Percentiles rank a stretch among this genome's conserved stretches.
These are phyloP conservation scores for Centroberyx gerrardi DNA, from an alignment of 2,797 vertebrate species.

Conservation along the genomic window DNA sequence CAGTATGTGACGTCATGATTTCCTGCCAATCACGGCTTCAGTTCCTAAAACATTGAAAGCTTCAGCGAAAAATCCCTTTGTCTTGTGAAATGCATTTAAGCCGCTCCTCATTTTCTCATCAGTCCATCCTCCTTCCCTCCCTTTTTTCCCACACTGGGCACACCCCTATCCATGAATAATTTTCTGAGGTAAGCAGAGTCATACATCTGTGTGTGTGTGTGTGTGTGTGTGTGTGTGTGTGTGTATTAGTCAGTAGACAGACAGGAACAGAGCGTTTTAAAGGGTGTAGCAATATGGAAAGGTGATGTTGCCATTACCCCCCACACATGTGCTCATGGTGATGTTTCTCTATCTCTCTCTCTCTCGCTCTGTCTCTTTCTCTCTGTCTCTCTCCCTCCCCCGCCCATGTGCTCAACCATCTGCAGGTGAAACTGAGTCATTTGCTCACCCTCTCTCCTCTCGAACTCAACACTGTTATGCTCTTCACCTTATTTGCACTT, in stretches of 20 bases:
- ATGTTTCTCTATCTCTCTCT: slow-evolving; percentile 19
- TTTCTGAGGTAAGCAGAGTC: slow-evolving; percentile 10
- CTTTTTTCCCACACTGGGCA: slow-evolving; percentile 57
- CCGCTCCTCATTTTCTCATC: slow-evolving; percentile 72
- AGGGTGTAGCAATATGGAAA: slow-evolving; percentile 25
- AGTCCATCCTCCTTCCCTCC: slow-evolving; percentile 43
- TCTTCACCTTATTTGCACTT: slow-evolving; percentile 22
- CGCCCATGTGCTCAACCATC: slow-evolving; percentile 24
- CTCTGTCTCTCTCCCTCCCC: not conserved
- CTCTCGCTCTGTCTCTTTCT: not conserved
- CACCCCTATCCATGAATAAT: slow-evolving; percentile 30
- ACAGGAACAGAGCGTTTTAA: slow-evolving; percentile 4
- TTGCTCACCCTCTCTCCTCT: not conserved
- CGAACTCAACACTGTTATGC: slow-evolving; percentile 12
- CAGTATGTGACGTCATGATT: slow-evolving; percentile 56
- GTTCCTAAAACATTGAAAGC: slow-evolving; percentile 16
- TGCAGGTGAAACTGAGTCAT: slow-evolving; percentile 63
- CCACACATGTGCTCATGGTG: too few relatives aligned
- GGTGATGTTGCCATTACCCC: slow-evolving; percentile 2
- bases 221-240: not conserved
- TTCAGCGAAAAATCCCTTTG: slow-evolving; percentile 40
- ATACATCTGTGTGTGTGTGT: not conserved
- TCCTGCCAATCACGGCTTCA: slow-evolving; percentile 63
- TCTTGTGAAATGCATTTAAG: slow-evolving; percentile 52
- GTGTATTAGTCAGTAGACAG: slow-evolving; percentile 47